Conservation (phyloP, 2,797 vertebrate genomes). For the Darevskia mixta region DNA sequence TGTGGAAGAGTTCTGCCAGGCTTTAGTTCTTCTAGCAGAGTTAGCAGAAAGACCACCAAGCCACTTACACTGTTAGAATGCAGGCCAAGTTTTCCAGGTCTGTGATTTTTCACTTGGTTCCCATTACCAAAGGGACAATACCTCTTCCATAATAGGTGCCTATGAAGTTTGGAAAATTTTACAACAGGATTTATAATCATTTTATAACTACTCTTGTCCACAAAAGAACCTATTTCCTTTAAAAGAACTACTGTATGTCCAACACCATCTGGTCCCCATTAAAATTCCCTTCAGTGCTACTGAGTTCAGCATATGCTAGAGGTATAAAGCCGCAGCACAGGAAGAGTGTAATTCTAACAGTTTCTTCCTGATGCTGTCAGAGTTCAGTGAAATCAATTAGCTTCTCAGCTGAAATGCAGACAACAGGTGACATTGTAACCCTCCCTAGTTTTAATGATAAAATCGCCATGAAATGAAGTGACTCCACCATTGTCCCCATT, state of each 20-base stretch:
- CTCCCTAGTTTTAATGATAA: slow-evolving; percentile 36
- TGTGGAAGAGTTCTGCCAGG: slow-evolving; percentile 6
- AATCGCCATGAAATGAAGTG: slow-evolving; percentile 49
- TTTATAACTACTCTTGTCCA: not conserved
- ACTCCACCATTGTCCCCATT: slow-evolving; percentile 1
- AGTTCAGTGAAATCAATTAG: slow-evolving; percentile 45
- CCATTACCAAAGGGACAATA: not conserved
- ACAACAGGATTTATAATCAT: not conserved
- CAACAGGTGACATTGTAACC: not conserved
- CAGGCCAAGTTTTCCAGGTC: not conserved
- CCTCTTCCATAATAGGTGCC: slow-evolving; percentile 12
- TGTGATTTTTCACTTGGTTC: slow-evolving; percentile 8
- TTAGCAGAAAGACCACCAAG: slow-evolving; percentile 8
- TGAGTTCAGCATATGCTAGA: slow-evolving; percentile 10
- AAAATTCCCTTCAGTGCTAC: slow-evolving; percentile 12
- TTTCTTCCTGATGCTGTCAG: slow-evolving; percentile 19
- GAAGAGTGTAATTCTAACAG: slow-evolving; percentile 31
- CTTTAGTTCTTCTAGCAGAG: not conserved
- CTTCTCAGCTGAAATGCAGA: slow-evolving; percentile 39
- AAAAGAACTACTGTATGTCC: not conserved
- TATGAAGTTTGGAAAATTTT: slow-evolving; percentile 24
- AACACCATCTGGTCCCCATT: not conserved
- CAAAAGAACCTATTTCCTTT: not conserved
- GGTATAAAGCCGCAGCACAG: slow-evolving; percentile 13
- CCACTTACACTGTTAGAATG: fast-evolving